phyloP scores from a whole-genome alignment of 2,888 invertebrate genomes.

The Lutraria lutraria region DNA sequence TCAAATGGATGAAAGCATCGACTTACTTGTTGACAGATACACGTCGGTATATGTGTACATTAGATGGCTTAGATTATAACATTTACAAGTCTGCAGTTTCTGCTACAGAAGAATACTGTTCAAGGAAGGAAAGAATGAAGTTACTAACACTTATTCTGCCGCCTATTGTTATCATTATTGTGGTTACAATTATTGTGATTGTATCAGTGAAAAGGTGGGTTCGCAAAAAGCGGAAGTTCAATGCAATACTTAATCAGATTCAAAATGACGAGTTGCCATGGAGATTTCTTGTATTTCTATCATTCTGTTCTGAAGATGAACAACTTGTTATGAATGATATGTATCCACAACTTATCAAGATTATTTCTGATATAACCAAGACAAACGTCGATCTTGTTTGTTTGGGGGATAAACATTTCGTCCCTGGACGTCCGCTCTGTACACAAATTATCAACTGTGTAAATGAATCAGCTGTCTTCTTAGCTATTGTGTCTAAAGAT shows the following conservation, averaged over 20 bases:
- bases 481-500: conserved; percentile 23
- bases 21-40: neutral
- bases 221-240: neutral
- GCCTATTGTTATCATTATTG: neutral
- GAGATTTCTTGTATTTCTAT: conserved; percentile 28
- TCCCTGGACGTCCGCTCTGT: conserved; percentile 26
- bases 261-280: conserved; percentile 7
- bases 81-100: neutral
- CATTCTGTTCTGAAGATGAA: conserved; percentile 27
- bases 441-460: conserved; percentile 26
- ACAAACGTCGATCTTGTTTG: conserved; percentile 20
- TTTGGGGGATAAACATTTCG: conserved; percentile 26
- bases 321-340: conserved; percentile 21
- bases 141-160: neutral
- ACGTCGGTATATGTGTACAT: neutral
- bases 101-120: conserved; percentile 17
- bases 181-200: neutral
- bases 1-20: conserved; percentile 8
- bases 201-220: neutral
- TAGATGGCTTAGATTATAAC: neutral
- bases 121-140: neutral
- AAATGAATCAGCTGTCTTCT: conserved; percentile 22
- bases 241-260: conserved; percentile 15
- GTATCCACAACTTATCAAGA: conserved; percentile 7
- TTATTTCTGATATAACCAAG: neutral